A percentile compares a stretch with the other conserved stretches of the same genome.
phyloP scores from a whole-genome alignment of 2,888 invertebrate genomes.

The Lochmaea crataegi region DNA sequence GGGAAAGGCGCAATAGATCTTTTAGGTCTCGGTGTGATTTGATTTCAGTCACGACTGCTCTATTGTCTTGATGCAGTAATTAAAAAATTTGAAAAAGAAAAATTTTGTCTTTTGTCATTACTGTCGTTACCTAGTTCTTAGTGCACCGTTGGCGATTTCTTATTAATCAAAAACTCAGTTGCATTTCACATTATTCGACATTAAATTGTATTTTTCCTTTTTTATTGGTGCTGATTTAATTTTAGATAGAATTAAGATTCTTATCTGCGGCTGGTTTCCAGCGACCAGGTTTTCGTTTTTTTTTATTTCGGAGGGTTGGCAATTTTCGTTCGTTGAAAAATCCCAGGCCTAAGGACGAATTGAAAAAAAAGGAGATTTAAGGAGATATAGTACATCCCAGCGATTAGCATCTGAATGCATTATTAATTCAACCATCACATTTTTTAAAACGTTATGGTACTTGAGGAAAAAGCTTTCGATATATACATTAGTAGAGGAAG shows the following conservation, averaged over 20 bases:
- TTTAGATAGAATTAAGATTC: not conserved
- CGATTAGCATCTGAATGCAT: slow-evolving; percentile 4
- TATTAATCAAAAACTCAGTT: not conserved
- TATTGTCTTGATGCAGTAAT: no score
- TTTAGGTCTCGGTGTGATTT: no score
- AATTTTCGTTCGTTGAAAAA: not conserved
- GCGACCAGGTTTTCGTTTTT: not conserved
- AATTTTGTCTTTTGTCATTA: no score
- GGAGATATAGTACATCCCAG: not conserved
- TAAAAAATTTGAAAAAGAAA: no score
- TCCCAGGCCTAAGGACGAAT: not conserved
- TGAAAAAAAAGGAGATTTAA: not conserved
- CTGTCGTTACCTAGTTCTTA: no score
- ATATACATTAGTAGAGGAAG: no score
- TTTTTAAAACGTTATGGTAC: no score
- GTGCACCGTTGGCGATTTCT: not conserved
- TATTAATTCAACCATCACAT: not conserved
- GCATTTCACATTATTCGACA: not conserved
- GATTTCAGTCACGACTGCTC: no score
- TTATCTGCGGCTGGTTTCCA: not conserved
- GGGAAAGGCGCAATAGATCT: no score
- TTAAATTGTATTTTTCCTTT: not conserved
- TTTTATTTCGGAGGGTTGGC: not conserved
- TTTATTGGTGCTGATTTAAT: not conserved
- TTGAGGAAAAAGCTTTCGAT: no score